A percentile compares a stretch with the other conserved stretches of the same genome.
phyloP scores from a whole-genome alignment of 2,888 invertebrate species.

The Stramonita haemastoma region DNA sequence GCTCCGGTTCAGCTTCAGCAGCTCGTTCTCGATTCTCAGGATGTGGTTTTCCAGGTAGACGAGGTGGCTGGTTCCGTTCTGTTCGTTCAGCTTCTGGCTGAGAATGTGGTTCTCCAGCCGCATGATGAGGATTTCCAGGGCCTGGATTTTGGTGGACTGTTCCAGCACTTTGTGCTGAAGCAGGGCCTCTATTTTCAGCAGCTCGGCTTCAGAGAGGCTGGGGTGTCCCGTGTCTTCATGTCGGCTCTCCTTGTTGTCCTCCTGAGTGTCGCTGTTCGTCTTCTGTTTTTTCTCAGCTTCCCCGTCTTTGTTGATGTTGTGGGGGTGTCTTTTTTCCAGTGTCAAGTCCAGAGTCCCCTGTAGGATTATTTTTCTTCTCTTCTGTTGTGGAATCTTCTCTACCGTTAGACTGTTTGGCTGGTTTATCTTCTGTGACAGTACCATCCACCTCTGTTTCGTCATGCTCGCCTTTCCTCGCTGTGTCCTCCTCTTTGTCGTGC shows the following conservation, averaged over 20 bases:
- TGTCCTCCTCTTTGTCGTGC: not conserved
- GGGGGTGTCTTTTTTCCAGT: not conserved
- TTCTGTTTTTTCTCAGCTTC: not conserved
- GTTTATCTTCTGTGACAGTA: not conserved
- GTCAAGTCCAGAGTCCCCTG: not conserved
- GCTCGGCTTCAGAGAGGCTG: constrained; percentile 5
- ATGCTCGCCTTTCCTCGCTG: not conserved
- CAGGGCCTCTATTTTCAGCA: constrained; percentile 44
- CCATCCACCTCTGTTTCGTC: constrained; percentile 15
- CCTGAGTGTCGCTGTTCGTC: constrained; percentile 13
- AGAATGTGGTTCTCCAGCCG: constrained; percentile 71
- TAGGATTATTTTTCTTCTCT: not conserved
- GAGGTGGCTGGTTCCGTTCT: constrained; percentile 61
- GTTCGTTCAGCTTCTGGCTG: constrained; percentile 61
- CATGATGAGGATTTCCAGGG: constrained; percentile 67
- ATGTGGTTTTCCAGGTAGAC: constrained; percentile 69
- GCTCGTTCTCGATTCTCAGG: constrained; percentile 68
- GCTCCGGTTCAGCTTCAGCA: constrained; percentile 66
- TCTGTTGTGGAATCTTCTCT: constrained; percentile 9
- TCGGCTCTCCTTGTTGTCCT: not conserved
- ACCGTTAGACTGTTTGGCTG: not conserved
- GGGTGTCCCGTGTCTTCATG: not conserved
- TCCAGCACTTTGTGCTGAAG: constrained; percentile 52
- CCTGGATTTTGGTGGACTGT: constrained; percentile 63
- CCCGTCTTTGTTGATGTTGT: not conserved